phyloP scores from a whole-genome alignment of 1,140 invertebrate genomes.

The Alviniconcha marisindica region DNA sequence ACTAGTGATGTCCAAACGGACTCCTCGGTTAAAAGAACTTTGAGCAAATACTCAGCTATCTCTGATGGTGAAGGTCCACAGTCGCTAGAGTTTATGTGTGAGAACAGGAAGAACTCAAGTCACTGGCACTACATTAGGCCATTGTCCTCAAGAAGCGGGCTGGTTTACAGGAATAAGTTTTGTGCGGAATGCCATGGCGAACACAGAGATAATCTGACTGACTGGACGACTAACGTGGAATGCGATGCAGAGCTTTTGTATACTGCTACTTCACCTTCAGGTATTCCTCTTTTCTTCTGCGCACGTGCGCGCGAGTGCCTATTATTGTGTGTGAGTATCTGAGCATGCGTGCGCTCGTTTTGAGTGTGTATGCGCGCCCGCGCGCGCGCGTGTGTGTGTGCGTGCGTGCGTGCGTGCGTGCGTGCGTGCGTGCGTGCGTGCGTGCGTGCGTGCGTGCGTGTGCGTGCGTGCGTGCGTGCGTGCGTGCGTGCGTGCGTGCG shows the following conservation, averaged over 20 bases:
- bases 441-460: slow-evolving; percentile 1
- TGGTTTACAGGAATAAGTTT: slow-evolving; percentile 25
- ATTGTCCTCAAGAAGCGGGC: background rate
- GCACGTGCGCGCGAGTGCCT: no score
- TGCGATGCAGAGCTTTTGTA: slow-evolving; percentile 1
- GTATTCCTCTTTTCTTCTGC: no score
- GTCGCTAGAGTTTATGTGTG: background rate
- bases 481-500: background rate
- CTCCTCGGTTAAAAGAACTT: no score
- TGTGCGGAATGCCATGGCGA: slow-evolving; percentile 11
- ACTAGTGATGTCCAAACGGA: no score
- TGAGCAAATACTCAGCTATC: no score
- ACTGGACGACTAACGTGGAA: background rate
- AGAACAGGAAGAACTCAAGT: background rate
- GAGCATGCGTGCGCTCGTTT: background rate
- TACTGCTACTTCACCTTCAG: background rate
- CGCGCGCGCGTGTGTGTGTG: no score
- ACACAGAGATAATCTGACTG: background rate
- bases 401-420: no score
- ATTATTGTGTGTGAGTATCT: no score
- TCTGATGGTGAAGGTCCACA: background rate
- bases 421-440: background rate
- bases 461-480: slow-evolving; percentile 3
- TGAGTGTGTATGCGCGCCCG: no score
- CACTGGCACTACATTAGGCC: slow-evolving; percentile 9